These are phyloP conservation scores for Meteorus colon DNA, from an alignment of 2,888 invertebrate species.

Conservation along the genomic window DNA sequence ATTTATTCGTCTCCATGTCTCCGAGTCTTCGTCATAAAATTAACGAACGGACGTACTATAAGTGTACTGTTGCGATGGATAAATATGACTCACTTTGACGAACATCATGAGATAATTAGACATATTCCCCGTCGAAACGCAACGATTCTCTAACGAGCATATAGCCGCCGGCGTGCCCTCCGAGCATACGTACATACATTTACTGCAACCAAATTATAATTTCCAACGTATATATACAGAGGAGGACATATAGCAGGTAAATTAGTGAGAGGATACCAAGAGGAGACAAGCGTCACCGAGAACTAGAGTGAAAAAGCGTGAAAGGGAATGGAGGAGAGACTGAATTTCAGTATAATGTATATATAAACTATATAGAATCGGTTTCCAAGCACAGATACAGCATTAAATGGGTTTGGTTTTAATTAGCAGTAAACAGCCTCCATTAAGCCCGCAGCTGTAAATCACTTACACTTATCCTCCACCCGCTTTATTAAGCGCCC, in stretches of 20 bases:
- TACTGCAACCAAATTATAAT: constrained; percentile 44
- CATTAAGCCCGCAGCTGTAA: constrained; percentile 70
- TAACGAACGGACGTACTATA: constrained; percentile 42
- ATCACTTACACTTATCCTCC: constrained; percentile 68
- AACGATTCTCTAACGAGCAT: constrained; percentile 42
- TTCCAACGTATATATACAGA: constrained; percentile 28
- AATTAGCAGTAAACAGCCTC: constrained; percentile 72
- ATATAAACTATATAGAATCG: constrained; percentile 51
- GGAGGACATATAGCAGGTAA: constrained; percentile 6
- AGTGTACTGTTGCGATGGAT: constrained; percentile 36
- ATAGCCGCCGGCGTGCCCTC: background rate
- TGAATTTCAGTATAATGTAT: constrained; percentile 9
- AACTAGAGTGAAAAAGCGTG: background rate
- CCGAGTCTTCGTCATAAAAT: constrained; percentile 44
- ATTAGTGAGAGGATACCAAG: constrained; percentile 31
- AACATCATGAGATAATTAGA: constrained; percentile 37
- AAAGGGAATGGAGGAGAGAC: constrained; percentile 11
- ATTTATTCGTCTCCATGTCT: constrained; percentile 34
- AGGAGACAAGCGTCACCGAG: constrained; percentile 16
- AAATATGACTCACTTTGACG: constrained; percentile 41
- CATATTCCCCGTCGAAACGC: constrained; percentile 27
- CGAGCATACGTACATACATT: constrained; percentile 8
- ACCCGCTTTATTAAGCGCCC: constrained; percentile 45
- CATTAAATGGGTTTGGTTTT: constrained; percentile 70
- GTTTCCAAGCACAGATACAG: constrained; percentile 56